phyloP scores from a whole-genome alignment of 2,113 vertebrate genomes.

The Ahaetulla prasina region DNA sequence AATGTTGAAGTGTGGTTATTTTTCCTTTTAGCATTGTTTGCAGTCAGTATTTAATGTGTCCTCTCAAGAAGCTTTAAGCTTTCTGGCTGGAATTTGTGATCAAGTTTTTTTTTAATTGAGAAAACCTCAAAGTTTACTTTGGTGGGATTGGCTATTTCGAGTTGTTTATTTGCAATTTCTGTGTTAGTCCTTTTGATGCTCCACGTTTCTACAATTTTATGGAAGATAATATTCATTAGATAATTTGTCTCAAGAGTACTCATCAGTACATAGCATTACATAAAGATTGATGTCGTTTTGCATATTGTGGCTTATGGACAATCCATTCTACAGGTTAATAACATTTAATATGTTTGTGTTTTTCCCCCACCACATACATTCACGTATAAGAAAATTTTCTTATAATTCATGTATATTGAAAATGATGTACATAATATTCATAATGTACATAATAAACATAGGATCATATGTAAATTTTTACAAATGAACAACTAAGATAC shows the following conservation, averaged over 20 bases:
- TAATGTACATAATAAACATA: too few species aligned
- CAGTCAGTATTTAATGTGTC: not conserved
- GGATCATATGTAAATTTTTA: not conserved
- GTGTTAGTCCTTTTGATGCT: not conserved
- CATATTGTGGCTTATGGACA: not conserved
- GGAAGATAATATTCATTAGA: conserved; percentile 6
- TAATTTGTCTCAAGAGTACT: conserved; percentile 35
- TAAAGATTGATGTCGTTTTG: conserved; percentile 3
- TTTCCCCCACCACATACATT: not conserved
- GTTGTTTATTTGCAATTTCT: conserved; percentile 1
- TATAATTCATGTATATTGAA: not conserved
- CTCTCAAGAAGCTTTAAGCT: not conserved
- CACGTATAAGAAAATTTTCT: not conserved
- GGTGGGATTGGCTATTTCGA: not conserved
- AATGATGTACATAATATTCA: not conserved
- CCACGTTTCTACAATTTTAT: not conserved
- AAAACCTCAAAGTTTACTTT: conserved; percentile 29
- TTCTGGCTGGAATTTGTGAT: not conserved
- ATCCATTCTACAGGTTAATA: conserved; percentile 9
- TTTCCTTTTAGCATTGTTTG: not conserved
- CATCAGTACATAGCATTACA: rapidly evolving
- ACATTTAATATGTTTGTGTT: not conserved
- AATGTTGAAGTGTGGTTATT: not conserved
- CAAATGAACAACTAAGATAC: not conserved
- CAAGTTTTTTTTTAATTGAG: conserved; percentile 23